phyloP scores from a whole-genome alignment of 1,140 invertebrate genomes.

The Gonatopus flavifemur region DNA sequence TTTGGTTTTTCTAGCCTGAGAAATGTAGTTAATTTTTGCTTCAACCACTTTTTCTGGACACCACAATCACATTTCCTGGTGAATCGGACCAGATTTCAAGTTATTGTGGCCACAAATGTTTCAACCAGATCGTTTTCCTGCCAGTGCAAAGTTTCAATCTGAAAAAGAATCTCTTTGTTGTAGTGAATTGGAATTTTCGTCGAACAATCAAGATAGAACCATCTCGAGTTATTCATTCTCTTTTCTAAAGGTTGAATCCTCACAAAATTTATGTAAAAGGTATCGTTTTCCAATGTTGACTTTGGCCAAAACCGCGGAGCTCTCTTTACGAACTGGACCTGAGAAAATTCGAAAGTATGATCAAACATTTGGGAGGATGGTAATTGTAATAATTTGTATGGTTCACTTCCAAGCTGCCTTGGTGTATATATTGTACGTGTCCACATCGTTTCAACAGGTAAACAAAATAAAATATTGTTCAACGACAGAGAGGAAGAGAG shows the following conservation, averaged over 20 bases:
- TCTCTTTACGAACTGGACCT: slow-evolving; percentile 58
- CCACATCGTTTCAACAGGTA: slow-evolving; percentile 42
- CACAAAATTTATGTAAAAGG: slow-evolving; percentile 50
- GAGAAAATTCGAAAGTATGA: slow-evolving; percentile 47
- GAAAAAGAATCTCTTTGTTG: too few relatives aligned
- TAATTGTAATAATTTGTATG: slow-evolving; percentile 37
- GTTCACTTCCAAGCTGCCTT: slow-evolving; percentile 34
- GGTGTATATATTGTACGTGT: slow-evolving; percentile 39
- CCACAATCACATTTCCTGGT: too few relatives aligned
- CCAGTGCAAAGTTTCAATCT: too few relatives aligned
- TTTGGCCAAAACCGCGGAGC: slow-evolving; percentile 60
- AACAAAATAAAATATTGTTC: slow-evolving; percentile 1
- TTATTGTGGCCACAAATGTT: too few relatives aligned
- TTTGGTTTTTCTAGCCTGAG: too few relatives aligned
- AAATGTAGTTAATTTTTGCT: too few relatives aligned
- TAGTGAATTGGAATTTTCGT: too few relatives aligned
- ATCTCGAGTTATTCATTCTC: too few relatives aligned
- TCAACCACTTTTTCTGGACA: too few relatives aligned
- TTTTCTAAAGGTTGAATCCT: slow-evolving; percentile 48
- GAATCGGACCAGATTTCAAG: too few relatives aligned
- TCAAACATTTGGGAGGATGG: slow-evolving; percentile 37
- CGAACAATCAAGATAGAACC: too few relatives aligned
- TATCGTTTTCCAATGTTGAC: slow-evolving; percentile 50
- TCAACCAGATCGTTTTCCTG: too few relatives aligned
- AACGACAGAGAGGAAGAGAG: neutral